Conservation (phyloP, 2,888 invertebrate species). For the Tricholauxania praeusta region DNA sequence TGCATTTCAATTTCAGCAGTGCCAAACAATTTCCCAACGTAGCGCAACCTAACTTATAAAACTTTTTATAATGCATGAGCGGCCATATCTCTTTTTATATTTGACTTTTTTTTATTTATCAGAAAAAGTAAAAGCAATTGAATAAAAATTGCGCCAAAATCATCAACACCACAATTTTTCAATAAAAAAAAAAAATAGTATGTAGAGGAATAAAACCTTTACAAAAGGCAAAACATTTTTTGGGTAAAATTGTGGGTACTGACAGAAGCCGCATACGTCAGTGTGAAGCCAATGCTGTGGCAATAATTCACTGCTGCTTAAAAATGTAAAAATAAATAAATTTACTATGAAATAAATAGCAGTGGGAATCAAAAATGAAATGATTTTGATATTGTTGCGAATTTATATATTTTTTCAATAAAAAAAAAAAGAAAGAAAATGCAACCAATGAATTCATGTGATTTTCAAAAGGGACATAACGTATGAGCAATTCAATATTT, state of each 20-base stretch:
- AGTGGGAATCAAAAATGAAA: background rate
- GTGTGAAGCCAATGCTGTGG: no score
- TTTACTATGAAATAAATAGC: background rate
- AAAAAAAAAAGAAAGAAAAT: no score
- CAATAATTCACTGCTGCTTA: background rate
- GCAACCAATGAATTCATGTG: no score
- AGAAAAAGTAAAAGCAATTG: background rate
- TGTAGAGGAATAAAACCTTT: background rate
- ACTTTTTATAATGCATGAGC: background rate
- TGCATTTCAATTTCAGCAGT: constrained; percentile 3
- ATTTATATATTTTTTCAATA: background rate
- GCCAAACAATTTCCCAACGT: background rate
- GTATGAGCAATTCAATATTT: no score
- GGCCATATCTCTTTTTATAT: background rate
- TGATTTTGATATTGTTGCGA: background rate
- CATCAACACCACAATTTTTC: background rate
- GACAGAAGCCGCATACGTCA: no score
- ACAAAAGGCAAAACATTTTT: no score
- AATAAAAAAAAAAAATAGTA: constrained; percentile 3
- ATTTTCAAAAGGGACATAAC: no score
- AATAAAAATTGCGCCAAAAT: background rate
- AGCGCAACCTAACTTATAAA: background rate
- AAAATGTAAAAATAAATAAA: background rate
- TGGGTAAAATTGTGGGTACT: no score
- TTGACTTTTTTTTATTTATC: background rate